Evolutionary conservation across 2,113 vertebrate genomes (phyloP).

Genomic region (Nansenia antarctica): DNA sequence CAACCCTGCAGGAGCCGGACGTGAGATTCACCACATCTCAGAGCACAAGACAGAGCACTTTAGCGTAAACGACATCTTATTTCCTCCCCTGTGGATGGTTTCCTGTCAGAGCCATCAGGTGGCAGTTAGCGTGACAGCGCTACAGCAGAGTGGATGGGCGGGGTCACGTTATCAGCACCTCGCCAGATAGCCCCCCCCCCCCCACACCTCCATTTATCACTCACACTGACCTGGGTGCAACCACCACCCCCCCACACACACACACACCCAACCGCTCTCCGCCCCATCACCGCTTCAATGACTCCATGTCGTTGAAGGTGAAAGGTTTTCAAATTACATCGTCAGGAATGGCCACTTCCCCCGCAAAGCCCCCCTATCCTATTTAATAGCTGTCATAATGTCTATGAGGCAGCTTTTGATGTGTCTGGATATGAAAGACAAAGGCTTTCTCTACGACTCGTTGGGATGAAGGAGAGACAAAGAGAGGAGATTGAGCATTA

Average conservation of each 20-base stretch:
- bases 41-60: not conserved
- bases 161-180: not conserved
- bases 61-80: not conserved
- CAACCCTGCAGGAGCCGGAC: not conserved
- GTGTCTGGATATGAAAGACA: conserved; percentile 45
- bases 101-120: conserved; percentile 8
- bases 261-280: no score
- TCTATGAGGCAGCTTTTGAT: conserved; percentile 48
- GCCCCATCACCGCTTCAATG: conserved; percentile 46
- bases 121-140: conserved; percentile 52
- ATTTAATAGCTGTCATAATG: conserved; percentile 37
- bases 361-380: conserved; percentile 46
- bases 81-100: not conserved
- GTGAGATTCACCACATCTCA: not conserved
- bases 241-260: no score
- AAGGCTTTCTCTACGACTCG: conserved; percentile 58
- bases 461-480: conserved; percentile 44
- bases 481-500: conserved; percentile 21
- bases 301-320: conserved; percentile 58
- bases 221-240: conserved; percentile 61
- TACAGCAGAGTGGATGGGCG: not conserved
- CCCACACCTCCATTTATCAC: conserved; percentile 69
- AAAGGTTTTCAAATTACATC: conserved; percentile 68
- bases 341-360: conserved; percentile 20
- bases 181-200: not conserved